Evolutionary conservation across 2,797 vertebrate species (phyloP).

Genomic region (Potorous gilbertii): DNA sequence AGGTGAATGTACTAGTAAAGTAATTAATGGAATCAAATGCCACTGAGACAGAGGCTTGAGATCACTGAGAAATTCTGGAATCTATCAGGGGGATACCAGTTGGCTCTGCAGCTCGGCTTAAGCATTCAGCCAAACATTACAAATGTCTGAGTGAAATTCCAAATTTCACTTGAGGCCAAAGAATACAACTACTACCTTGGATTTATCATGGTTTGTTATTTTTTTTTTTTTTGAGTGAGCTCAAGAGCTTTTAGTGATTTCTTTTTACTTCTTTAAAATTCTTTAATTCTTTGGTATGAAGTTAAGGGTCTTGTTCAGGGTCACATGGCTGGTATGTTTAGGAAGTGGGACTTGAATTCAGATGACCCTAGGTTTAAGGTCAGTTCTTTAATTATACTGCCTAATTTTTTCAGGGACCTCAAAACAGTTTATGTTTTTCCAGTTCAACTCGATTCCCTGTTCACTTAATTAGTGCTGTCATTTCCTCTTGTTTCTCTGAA

Average conservation of each 20-base stretch:
- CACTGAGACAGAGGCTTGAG: constrained; percentile 21
- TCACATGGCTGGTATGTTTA: neutral
- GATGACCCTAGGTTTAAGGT: neutral
- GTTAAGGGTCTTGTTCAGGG: neutral
- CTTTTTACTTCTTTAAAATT: constrained; percentile 1
- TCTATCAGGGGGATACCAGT: constrained; percentile 54
- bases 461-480: neutral
- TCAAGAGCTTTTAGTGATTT: neutral
- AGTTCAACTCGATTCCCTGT: neutral
- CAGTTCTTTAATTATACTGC: neutral
- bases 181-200: constrained; percentile 46
- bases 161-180: constrained; percentile 59
- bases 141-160: constrained; percentile 52
- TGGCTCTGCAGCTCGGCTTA: constrained; percentile 47
- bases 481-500: neutral
- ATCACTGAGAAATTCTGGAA: constrained; percentile 55
- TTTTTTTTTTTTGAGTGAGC: neutral
- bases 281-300: neutral
- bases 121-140: constrained; percentile 59
- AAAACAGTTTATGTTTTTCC: neutral
- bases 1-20: constrained; percentile 43
- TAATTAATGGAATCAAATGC: constrained; percentile 45
- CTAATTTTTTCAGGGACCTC: neutral
- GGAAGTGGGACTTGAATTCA: neutral
- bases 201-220: constrained; percentile 63